A percentile compares a stretch with the other conserved stretches of the same genome.
Conservation (phyloP, 2,797 vertebrate species). For the Synanceia verrucosa region DNA sequence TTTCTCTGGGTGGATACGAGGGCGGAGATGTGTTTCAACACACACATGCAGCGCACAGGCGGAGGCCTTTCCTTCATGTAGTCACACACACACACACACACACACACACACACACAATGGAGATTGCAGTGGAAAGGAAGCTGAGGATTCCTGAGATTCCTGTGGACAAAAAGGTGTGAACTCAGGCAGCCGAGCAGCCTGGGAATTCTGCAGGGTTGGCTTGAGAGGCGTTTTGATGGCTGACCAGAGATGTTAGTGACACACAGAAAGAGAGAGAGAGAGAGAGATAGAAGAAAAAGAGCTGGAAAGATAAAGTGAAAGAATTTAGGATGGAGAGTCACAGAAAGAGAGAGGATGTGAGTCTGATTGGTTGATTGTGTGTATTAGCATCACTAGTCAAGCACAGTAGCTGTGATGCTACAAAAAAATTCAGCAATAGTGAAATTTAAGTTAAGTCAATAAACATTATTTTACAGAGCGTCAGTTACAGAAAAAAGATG, state of each 20-base stretch:
- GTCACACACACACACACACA: constrained; percentile 30
- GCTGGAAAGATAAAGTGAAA: constrained; percentile 28
- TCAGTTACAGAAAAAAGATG: neutral
- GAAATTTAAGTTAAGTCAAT: neutral
- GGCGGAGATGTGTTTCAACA: constrained; percentile 72
- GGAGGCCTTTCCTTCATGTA: constrained; percentile 62
- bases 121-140: constrained; percentile 72
- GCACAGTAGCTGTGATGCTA: neutral
- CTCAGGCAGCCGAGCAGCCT: constrained; percentile 65
- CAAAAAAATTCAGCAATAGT: neutral
- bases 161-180: constrained; percentile 82
- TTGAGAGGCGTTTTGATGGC: constrained; percentile 57
- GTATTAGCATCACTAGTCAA: too few species aligned
- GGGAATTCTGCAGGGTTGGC: constrained; percentile 63
- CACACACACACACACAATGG: constrained; percentile 59
- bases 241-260: constrained; percentile 46
- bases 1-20: constrained; percentile 70
- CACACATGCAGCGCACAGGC: constrained; percentile 50
- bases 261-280: neutral
- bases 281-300: neutral
- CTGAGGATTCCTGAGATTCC: constrained; percentile 81
- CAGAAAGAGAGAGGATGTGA: too few species aligned
- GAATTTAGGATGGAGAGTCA: too few species aligned
- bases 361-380: too few species aligned
- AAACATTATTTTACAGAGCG: neutral